Evolutionary conservation across 2,888 invertebrate genomes (phyloP), one percentile per base, ranked within the genome.

Genomic region (Nebria salina): DNA sequence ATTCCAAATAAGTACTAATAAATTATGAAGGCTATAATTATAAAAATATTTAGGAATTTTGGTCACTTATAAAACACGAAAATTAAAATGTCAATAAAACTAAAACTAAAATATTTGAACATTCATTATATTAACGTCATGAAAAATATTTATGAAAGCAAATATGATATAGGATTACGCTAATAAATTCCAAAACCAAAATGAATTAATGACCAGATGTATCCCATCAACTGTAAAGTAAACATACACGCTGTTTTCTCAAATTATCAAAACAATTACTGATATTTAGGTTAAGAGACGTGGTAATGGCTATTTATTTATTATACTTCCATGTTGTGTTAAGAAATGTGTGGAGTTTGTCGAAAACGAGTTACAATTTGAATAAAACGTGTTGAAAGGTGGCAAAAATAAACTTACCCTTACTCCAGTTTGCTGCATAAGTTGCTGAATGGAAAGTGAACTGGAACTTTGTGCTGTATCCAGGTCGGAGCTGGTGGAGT

Each of bases 401-500:
- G 54, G 13, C 4, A 54, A 54, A 54, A 54, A 54, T 8, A 54
- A 41, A 77, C 72, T 77, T 13, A 81, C 81, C 66, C 76, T 76
- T 11, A 81, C 81, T 7, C 76, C 73, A 15, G 81, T 76, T 11
- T 81, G 76, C 8, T 76, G 76, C 76, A 76, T 81, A 13, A 81
- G 86, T 84, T 89, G 89, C 68, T 88, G 89, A 82, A 89, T 87
- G 74, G 89, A 89, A 74, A 90, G 86, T 1, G 89, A 89, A 25
- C 89, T 89, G 26, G 89, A 87, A 85, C 90, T 89, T 83, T 88
- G 88, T 26, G 88, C 88, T 84, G 91, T 91, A 82, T 92, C 89
- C 84, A 89, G 85, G 81, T 90, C 89, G 82, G 79, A 79, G 15
- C 75, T 75, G 20, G 80, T 80, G 13, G 68, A 76, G 42, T 76